Evolutionary conservation across 1,140 invertebrate species (phyloP), one percentile per base, ranked within the genome.

Genomic region (Sweltsa coloradensis): DNA sequence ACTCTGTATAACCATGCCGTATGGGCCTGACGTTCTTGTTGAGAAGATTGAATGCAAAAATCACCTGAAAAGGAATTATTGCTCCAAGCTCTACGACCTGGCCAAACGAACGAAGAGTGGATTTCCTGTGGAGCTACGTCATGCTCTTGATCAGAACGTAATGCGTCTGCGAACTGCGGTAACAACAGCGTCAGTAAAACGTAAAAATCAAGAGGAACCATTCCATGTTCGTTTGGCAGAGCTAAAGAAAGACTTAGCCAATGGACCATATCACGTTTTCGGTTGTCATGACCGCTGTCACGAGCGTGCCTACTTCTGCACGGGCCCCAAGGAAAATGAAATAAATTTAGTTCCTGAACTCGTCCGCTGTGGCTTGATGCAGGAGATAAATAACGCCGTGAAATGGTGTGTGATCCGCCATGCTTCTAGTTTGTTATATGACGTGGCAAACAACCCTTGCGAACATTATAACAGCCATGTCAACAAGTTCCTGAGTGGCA

Each of bases 381-480:
- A 5, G 36, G n/a, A n/a, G n/a, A n/a, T n/a, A n/a, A n/a, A n/a
- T n/a, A n/a, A n/a, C n/a, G 36, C 36, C 18, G 36, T 37, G 18
- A 37, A 37, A 22, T 19, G 36, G 23, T n/a, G n/a, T n/a, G 16
- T 37, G 36, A 3, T 37, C 23, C 7, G 31, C 19, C 34, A 57
- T 47, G 39, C 57, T 18, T 18, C 52, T 2, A 59, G 57, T 47
- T 54, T 64, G 16, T 44, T 69, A 5, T 41, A 54, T 1, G 56
- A 64, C 46, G 53, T 57, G 14, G 65, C 59, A 22, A 69, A 62
- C 37, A 70, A 70, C 50, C 21, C 46, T 23, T 59, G 56, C 6
- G 68, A 71, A 56, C 19, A 34, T 9, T 68, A 59, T 53, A 62
- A 66, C 52, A 41, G 49, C 5, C 52, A 57, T 5, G 40, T 64